Evolutionary conservation across 2,888 invertebrate genomes (phyloP), one percentile per base, ranked within the genome.

Genomic region (Philereme transversata): DNA sequence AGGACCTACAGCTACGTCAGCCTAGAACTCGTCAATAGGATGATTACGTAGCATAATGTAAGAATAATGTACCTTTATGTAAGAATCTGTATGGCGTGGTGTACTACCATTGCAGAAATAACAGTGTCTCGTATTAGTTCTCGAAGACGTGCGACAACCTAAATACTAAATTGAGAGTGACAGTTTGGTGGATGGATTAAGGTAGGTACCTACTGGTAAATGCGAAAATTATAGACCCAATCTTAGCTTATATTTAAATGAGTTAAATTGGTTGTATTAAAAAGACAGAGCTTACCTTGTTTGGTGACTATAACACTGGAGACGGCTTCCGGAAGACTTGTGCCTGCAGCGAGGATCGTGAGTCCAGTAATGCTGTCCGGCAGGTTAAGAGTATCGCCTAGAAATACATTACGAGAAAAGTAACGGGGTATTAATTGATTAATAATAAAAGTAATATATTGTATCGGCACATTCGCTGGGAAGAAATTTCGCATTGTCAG

Each of bases 301-400:
- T 95, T 95, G 4, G 97, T 95, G 0, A 97, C 97, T 51, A 97
- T 94, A 6, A 97, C 94, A 79, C 97, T 97, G 41, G 97, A 96
- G 1, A 97, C 96, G 0, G 97, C 97, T 90, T 97, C 97, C 0
- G 97, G 97, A 0, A 97, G 94, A 76, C 97, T 97, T 66, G 97
- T 97, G 49, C 97, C 97, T 3, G 96, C 96, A 0, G 97, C 97
- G 36, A 97, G 90, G 73, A 97, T 95, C 4, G 97, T 97, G 58
- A 97, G 91, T 0, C 97, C 97, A 90, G 97, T 97, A 9, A 97
- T 96, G 38, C 97, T 96, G 83, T 97, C 97, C 0, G 97, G 97
- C 53, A 97, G 95, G 68, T 94, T 91, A 10, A 97, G 85, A 0
- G 97, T 96, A 76, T 96, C 96, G 51, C 97, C 97, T 95, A 35